Base-by-base conservation (phyloP, 2,888 invertebrate genomes). In the Idaea biselata region DNA sequence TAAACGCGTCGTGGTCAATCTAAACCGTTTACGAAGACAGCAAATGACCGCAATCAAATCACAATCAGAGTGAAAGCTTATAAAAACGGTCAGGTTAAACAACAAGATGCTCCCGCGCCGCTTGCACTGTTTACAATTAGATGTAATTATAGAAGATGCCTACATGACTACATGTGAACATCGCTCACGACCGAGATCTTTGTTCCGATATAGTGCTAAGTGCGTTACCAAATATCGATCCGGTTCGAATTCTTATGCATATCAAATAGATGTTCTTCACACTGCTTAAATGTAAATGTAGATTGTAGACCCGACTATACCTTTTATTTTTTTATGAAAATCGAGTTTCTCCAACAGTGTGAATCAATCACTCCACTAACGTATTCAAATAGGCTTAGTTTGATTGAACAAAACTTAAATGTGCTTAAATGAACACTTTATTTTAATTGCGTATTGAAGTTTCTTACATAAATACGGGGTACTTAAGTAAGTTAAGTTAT, bases 31-130 rank as follows among this genome's bases (percentile, higher is more conserved):
- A 83, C 73, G 79, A 80, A 83, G 82, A 85, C 76, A 84, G 83
- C 78, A 87, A 89, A 88, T 84, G 81, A 82, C 85, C 80, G 82
- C 84, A 89, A 89, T 89, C 88, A 89, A 87, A 87, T 82, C 80
- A 87, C 86, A 87, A 88, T 88, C 86, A 89, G 75, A 82, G 86
- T 86, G 87, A 89, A 90, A 89, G 87, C 86, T 81, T 80, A 74
- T 72, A 44, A 3, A 83, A 83, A 83, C 79, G 79, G 78, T 71
- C 74, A 79, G 75, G 69, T 64, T 60, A 63, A 56, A 61, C 76
- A 80, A 75, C 73, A 77, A 70, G 70, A 71, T 70, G 76, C 79
- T 76, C 77, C 71, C 66, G 74, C 72, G 67, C 73, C 74, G 74
- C 73, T 75, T 77, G 72, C 77, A 77, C 78, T 87, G 83, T 88